phyloP scores from a whole-genome alignment of 1,140 invertebrate species.

The Chironomus tepperi region DNA sequence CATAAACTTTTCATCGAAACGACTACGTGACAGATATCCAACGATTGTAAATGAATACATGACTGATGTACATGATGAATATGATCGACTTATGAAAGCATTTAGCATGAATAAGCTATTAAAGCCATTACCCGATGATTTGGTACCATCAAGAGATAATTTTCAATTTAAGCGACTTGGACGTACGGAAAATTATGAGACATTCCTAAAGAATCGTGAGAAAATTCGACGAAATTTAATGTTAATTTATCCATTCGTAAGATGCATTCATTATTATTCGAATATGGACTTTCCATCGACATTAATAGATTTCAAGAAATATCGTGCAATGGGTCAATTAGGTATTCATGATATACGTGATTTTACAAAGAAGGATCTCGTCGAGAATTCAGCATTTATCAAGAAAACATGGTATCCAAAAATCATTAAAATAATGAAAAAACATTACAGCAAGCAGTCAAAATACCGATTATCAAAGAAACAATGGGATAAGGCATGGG shows the following conservation, averaged over 20 bases:
- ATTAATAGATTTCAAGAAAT: conserved; percentile 47
- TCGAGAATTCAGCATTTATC: conserved; percentile 37
- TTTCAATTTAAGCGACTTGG: conserved; percentile 39
- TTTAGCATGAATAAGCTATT: conserved; percentile 39
- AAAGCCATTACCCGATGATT: conserved; percentile 29
- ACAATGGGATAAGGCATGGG: conserved; percentile 34
- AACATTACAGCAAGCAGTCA: conserved; percentile 34
- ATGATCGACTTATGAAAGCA: conserved; percentile 36
- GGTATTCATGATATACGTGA: conserved; percentile 41
- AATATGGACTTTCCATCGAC: conserved; percentile 44
- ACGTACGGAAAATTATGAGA: conserved; percentile 46
- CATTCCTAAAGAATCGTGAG: conserved; percentile 48
- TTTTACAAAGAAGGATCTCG: conserved; percentile 40
- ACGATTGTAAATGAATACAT: conserved; percentile 35
- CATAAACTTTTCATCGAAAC: conserved; percentile 33
- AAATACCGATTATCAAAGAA: conserved; percentile 29
- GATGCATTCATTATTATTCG: conserved; percentile 48
- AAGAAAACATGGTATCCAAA: conserved; percentile 40
- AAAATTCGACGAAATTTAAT: conserved; percentile 46
- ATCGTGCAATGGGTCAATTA: conserved; percentile 41
- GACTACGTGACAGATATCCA: conserved; percentile 34
- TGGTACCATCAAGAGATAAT: conserved; percentile 26
- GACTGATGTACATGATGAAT: conserved; percentile 36
- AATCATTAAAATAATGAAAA: conserved; percentile 37
- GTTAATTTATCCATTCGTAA: conserved; percentile 52